Evolutionary conservation across 2,797 vertebrate species (phyloP).

Genomic region (Pelodytes ibericus): DNA sequence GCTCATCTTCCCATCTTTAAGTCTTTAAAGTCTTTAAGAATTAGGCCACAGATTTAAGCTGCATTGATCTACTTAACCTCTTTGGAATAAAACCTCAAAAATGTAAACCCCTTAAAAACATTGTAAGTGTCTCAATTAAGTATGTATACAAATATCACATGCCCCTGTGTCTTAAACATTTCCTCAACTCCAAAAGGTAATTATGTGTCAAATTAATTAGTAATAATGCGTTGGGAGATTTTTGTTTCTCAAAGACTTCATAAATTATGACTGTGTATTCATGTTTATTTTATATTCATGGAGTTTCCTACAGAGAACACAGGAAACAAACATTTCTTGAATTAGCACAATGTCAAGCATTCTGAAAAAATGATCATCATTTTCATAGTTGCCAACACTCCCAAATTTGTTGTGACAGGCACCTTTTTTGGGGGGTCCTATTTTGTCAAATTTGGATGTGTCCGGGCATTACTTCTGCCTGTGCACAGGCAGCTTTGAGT

Average conservation of each 20-base stretch:
- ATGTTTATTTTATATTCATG: slow-evolving; percentile 36
- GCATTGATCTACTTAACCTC: no score
- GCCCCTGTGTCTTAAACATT: background rate
- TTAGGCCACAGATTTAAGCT: no score
- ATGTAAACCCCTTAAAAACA: background rate
- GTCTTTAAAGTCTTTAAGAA: no score
- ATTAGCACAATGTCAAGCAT: slow-evolving; percentile 26
- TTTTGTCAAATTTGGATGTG: no score
- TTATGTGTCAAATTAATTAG: slow-evolving; percentile 39
- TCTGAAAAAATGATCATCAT: background rate
- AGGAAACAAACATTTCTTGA: slow-evolving; percentile 8
- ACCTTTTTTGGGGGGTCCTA: no score
- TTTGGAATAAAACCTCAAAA: no score
- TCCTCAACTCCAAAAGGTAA: slow-evolving; percentile 26
- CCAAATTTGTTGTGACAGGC: no score
- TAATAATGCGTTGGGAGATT: slow-evolving; percentile 19
- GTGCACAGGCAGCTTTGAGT: no score
- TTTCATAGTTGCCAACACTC: no score
- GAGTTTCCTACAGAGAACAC: slow-evolving; percentile 30
- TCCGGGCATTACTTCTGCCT: no score
- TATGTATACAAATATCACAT: slow-evolving; percentile 14
- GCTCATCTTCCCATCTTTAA: no score
- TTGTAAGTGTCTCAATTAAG: background rate
- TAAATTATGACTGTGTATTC: slow-evolving; percentile 33
- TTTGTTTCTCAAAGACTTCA: slow-evolving; percentile 21